Base-by-base conservation (phyloP, 2,797 vertebrate genomes). In the Ibycter americanus region DNA sequence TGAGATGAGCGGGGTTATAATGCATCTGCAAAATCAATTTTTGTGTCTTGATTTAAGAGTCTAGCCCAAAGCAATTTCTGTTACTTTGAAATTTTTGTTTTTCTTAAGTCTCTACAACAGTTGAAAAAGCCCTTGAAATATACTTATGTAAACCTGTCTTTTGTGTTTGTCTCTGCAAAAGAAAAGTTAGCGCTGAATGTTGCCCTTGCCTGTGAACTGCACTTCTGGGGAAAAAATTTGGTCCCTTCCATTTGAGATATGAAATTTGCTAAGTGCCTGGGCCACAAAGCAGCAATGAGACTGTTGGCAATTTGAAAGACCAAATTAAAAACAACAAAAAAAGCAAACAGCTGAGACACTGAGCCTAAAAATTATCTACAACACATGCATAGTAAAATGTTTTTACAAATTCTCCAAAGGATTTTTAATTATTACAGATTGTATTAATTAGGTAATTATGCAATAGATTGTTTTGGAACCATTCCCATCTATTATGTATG, bases 361-460 rank as follows among this genome's bases (percentile, higher is more conserved):
- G 62, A 93, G 87, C n/a, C 93, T 96, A 96, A 95, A 96, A 96
- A 97, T 96, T 94, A 92, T 93, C 97, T 80, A 46, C 29, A 3
- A 86, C 88, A 70, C 87, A 72, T 31, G 78, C 90, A 84, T 47
- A 93, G 90, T 54, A 83, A 96, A 96, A 82, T 83, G 84, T 83
- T 96, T 93, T 77, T 61, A 82, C 91, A 91, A 97, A 97, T 86
- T 88, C 97, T 97, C 97, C 91, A 88, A 97, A 97, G 96, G 94
- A 97, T 97, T 96, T 97, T 97, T 97, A 97, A 98, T 97, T 97
- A 97, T 97, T 97, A 97, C 96, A 95, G 95, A 97, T 96, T 94
- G 91, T 97, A 98, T 97, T 98, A 97, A 97, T 97, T 97, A 96
- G 94, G 78, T 82, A 96, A 96, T 98, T 97, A 97, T 89, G 94